A percentile compares a stretch with the other conserved stretches of the same genome.
phyloP scores from a whole-genome alignment of 2,113 vertebrate species.

The Coptodon rendalli region DNA sequence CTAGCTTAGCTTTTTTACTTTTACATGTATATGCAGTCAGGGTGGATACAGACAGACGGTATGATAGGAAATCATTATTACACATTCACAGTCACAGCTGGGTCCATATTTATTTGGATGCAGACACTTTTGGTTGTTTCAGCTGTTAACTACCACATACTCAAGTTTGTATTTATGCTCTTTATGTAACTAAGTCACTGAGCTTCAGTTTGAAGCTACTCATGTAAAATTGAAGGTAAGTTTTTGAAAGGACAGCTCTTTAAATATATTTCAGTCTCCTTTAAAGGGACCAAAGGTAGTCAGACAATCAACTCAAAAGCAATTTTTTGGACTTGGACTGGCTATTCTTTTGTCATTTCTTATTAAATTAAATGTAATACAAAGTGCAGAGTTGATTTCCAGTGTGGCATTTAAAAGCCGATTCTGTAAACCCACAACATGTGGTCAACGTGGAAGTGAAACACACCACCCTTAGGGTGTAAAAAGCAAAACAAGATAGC shows the following conservation, averaged over 20 bases:
- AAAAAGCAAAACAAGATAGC: background rate
- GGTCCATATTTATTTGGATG: background rate
- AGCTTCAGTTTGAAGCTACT: background rate
- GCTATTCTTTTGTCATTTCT: background rate
- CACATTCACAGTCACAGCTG: background rate
- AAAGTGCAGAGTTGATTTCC: background rate
- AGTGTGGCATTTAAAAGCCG: background rate
- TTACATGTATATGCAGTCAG: background rate
- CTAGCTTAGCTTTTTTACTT: constrained; percentile 2
- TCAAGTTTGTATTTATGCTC: background rate
- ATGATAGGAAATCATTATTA: background rate
- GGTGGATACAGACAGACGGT: background rate
- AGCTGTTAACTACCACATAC: background rate
- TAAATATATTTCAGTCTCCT: background rate
- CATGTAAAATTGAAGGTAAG: background rate
- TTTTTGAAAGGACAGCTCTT: background rate
- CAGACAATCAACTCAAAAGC: background rate
- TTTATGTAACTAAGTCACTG: background rate
- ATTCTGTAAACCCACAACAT: background rate
- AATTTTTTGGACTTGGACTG: background rate
- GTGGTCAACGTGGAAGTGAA: background rate
- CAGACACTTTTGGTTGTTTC: background rate
- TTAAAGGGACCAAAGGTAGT: background rate
- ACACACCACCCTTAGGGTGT: background rate
- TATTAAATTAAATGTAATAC: background rate